These are phyloP conservation scores for Coptodon bakossiorum DNA, from an alignment of 2,113 vertebrate genomes.

Conservation along the genomic window DNA sequence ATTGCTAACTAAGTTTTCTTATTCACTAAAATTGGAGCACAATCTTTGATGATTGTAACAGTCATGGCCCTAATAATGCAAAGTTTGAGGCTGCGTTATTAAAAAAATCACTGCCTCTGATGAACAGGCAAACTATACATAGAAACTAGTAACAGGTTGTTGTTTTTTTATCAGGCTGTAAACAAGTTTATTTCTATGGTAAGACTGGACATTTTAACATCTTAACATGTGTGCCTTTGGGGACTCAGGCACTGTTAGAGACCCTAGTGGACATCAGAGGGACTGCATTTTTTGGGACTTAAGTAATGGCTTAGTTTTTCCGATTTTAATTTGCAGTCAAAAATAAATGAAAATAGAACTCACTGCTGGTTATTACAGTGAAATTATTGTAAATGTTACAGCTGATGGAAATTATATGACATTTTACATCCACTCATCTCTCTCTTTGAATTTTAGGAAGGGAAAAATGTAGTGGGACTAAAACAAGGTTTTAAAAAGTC, in stretches of 20 bases:
- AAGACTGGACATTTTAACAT: background rate
- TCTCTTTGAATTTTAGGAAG: background rate
- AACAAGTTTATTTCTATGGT: background rate
- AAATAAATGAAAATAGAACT: background rate
- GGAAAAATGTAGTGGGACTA: background rate
- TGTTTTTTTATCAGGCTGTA: background rate
- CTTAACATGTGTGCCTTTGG: background rate
- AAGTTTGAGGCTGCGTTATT: background rate
- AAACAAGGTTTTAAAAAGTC: background rate
- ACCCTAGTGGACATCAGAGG: background rate
- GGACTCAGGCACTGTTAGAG: background rate
- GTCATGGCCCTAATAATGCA: background rate
- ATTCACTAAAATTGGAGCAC: background rate
- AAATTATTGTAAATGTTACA: background rate
- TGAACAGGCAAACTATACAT: background rate
- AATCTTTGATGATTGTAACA: background rate
- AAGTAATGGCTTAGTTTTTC: background rate
- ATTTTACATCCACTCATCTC: background rate
- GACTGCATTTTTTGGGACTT: background rate
- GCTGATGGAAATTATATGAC: background rate
- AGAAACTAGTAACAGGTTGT: background rate
- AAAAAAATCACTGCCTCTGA: background rate
- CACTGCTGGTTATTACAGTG: background rate
- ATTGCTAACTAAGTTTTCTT: background rate
- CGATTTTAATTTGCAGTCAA: background rate